Evolutionary conservation across 2,113 vertebrate genomes (phyloP).

Genomic region (Boulengeromyrus knoepffleri): DNA sequence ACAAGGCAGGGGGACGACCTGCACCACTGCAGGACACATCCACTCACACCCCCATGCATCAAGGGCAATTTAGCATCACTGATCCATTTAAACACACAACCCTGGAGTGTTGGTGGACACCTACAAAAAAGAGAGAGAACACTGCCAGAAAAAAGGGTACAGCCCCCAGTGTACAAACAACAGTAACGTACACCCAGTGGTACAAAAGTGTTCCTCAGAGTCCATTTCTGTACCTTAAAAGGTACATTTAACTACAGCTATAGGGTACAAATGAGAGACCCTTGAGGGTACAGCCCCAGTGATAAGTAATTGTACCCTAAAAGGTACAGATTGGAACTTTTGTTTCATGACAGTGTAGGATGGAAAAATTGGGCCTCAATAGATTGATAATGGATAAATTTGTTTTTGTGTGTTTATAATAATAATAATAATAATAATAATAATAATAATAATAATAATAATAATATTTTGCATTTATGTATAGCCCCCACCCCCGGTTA

Average conservation of each 20-base stretch:
- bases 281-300: background rate
- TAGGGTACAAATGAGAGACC: background rate
- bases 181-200: background rate
- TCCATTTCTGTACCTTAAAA: background rate
- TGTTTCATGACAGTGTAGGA: background rate
- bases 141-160: background rate
- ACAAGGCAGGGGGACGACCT: background rate
- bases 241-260: background rate
- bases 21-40: background rate
- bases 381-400: background rate
- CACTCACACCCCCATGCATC: background rate
- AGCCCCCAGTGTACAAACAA: background rate
- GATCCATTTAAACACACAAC: background rate
- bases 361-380: background rate
- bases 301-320: too few relatives aligned
- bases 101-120: background rate
- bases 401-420: background rate
- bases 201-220: background rate
- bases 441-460: too few relatives aligned
- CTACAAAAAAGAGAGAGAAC: background rate
- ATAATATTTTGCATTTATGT: too few relatives aligned
- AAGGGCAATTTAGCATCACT: background rate
- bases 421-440: background rate
- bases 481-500: too few relatives aligned
- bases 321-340: background rate